Evolutionary conservation across 2,113 vertebrate species (phyloP).

Genomic region (Antechinus stuartii): DNA sequence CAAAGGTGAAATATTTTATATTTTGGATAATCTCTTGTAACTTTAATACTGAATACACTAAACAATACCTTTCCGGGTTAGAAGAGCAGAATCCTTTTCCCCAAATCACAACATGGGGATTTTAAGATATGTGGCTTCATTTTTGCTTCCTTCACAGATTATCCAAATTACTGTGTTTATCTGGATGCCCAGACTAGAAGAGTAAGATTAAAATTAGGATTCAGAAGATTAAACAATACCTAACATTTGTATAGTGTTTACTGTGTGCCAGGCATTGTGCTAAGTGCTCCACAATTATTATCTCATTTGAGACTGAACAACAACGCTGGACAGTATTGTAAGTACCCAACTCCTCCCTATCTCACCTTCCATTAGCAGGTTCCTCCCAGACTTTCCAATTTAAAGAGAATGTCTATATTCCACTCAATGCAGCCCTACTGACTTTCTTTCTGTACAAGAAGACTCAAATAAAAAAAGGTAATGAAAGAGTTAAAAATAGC

Average conservation of each 20-base stretch:
- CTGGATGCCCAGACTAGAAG: background rate
- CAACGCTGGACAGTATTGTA: background rate
- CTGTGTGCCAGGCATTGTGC: background rate
- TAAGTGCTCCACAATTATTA: background rate
- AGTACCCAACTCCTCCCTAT: background rate
- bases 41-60: conserved; percentile 43
- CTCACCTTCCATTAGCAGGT: background rate
- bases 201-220: background rate
- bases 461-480: no score
- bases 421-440: background rate
- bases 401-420: background rate
- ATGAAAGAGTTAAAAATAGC: no score
- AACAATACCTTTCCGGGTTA: conserved; percentile 27
- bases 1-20: conserved; percentile 31
- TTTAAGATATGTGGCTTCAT: background rate
- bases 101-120: background rate
- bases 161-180: background rate
- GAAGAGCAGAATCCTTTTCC: conserved; percentile 2
- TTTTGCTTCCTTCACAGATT: background rate
- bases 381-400: background rate
- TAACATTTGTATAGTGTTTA: background rate
- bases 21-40: conserved; percentile 42
- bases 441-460: background rate
- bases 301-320: conserved; percentile 8
- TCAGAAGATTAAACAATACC: background rate